Evolutionary conservation across 1,140 invertebrate species (phyloP), one percentile per base, ranked within the genome.

Genomic region (Heliconius hermathena): DNA sequence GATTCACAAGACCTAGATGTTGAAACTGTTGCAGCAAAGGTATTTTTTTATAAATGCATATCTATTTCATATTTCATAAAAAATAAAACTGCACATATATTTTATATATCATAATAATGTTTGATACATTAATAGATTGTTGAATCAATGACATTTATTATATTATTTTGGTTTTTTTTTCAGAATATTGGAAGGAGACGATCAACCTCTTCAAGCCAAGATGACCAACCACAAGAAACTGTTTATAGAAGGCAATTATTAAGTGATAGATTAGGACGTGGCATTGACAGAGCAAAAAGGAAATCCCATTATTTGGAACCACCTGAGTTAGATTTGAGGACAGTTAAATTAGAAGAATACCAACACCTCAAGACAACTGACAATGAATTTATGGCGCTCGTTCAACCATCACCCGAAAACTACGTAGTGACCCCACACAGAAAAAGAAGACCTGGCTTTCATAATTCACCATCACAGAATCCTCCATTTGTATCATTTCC

Each of bases 341-440:
- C 91, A 29, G 90, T 95, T 60, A 96, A 96, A 87, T 93, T 96
- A 82, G 95, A 96, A 89, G 95, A 95, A 84, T 95, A 94, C 81
- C 95, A 94, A 84, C 96, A 95, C 83, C 91, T 94, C 5, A 96
- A 96, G 85, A 95, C 96, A 18, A 95, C 96, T 3, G 96, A 97
- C 83, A 95, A 95, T 81, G 96, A 96, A 88, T 86, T 96, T 29
- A 95, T 96, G 89, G 95, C 95, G 2, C 93, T 96, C 49, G 95
- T 96, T 16, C 96, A 96, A 86, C 95, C 95, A 73, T 96, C 96
- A 26, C 96, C 96, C 0, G 96, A 97, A 85, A 96, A 96, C 81
- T 98, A 98, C 86, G 97, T 98, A 38, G 97, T 98, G 8, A 98
- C 97, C 54, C 97, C 97, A 1, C 97, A 98, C 92, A 92, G 97